Conservation (phyloP, 2,113 vertebrate genomes). For the Xenus cinereus region DNA sequence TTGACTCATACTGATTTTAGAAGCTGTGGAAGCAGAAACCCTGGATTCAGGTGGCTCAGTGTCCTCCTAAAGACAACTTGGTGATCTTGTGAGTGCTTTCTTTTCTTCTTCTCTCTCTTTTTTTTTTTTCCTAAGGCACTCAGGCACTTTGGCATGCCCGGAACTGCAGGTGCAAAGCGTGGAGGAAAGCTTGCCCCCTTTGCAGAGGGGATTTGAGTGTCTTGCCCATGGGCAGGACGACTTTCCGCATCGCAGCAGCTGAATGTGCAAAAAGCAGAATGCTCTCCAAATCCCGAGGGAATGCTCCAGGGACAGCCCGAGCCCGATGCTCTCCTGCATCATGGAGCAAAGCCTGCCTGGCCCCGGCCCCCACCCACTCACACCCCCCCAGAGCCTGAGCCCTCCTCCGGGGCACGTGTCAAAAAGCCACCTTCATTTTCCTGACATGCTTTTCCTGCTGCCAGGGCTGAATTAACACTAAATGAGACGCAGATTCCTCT, state of each 20-base stretch:
- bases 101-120: neutral
- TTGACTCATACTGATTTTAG: neutral
- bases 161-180: neutral
- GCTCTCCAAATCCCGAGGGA: neutral
- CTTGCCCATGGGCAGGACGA: neutral
- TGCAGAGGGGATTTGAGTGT: neutral
- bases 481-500: neutral
- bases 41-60: neutral
- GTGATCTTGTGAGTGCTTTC: neutral
- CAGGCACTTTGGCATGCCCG: neutral
- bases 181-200: neutral
- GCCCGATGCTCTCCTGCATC: neutral
- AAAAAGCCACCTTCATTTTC: neutral
- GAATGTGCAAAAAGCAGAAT: neutral
- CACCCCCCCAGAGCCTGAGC: neutral
- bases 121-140: neutral
- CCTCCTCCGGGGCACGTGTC: neutral
- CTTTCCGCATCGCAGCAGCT: neutral
- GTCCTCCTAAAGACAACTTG: neutral
- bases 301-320: neutral
- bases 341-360: accelerated
- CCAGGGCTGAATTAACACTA: neutral
- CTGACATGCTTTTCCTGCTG: conserved; percentile 19
- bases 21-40: neutral
- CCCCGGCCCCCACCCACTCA: neutral